Conservation (phyloP, 2,113 vertebrate genomes). For the Clarias magur region DNA sequence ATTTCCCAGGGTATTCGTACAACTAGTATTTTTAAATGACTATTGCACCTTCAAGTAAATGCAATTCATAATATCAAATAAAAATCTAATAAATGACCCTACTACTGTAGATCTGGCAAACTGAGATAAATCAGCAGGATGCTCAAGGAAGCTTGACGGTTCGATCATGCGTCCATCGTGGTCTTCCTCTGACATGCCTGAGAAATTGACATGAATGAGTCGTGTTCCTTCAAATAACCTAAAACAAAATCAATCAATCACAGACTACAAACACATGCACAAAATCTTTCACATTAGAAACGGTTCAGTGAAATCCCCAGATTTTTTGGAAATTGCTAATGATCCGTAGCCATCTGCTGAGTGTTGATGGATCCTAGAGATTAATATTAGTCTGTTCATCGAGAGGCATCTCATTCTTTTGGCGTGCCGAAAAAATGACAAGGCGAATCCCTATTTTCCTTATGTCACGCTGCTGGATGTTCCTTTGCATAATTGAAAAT, state of each 20-base stretch:
- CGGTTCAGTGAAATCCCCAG: constrained; percentile 5
- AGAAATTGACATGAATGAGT: background rate
- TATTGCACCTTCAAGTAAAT: background rate
- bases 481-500: constrained; percentile 26
- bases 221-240: background rate
- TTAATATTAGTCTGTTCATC: constrained; percentile 23
- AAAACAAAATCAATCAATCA: constrained; percentile 4
- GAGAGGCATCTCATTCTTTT: constrained; percentile 20
- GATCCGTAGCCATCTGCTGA: constrained; percentile 33
- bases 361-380: constrained; percentile 20
- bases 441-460: constrained; percentile 11
- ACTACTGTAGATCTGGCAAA: background rate
- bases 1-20: background rate
- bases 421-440: background rate
- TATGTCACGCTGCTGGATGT: background rate
- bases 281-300: constrained; percentile 13
- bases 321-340: constrained; percentile 35
- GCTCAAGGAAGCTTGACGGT: background rate
- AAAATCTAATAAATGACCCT: background rate
- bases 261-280: constrained; percentile 4
- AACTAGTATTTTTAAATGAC: background rate
- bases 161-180: background rate
- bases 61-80: background rate
- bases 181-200: background rate
- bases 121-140: background rate